A percentile compares a stretch with the other conserved stretches of the same genome.
Evolutionary conservation across 2,888 invertebrate genomes (phyloP).

Genomic region (Hipparchia semele): DNA sequence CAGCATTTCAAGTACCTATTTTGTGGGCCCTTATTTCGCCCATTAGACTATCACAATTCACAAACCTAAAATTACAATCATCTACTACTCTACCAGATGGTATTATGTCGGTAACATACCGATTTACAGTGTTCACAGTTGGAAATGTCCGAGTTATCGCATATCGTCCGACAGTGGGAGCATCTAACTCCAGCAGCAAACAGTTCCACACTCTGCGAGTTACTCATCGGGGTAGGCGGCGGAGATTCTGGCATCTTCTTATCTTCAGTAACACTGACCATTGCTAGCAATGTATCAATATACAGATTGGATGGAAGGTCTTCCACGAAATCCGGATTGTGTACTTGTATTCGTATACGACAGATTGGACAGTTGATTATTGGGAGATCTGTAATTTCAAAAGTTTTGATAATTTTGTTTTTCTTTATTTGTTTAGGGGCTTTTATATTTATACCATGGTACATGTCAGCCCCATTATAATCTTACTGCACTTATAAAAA

Average conservation of each 20-base stretch:
- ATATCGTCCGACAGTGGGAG: conserved; percentile 63
- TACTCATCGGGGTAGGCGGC: conserved; percentile 46
- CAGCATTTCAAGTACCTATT: no score
- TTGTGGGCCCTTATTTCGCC: no score
- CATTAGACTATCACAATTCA: no score
- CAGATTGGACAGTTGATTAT: conserved; percentile 84
- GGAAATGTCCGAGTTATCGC: conserved; percentile 59
- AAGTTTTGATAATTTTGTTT: no score
- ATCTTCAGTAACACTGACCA: conserved; percentile 62
- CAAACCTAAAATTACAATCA: no score
- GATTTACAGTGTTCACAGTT: conserved; percentile 84
- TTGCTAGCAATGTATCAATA: conserved; percentile 83
- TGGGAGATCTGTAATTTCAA: conserved; percentile 53
- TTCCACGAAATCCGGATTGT: conserved; percentile 77
- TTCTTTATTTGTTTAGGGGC: no score
- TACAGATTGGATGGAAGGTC: conserved; percentile 87
- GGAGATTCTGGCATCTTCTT: conserved; percentile 50
- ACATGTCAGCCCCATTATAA: no score
- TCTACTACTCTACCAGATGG: no score
- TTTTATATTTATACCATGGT: no score
- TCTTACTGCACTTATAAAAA: no score
- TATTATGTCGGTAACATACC: conserved; percentile 60
- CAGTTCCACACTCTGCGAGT: conserved; percentile 60
- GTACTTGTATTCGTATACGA: conserved; percentile 70
- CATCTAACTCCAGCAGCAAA: conserved; percentile 64